Conservation (phyloP, 2,113 vertebrate species). For the Lampris incognitus region DNA sequence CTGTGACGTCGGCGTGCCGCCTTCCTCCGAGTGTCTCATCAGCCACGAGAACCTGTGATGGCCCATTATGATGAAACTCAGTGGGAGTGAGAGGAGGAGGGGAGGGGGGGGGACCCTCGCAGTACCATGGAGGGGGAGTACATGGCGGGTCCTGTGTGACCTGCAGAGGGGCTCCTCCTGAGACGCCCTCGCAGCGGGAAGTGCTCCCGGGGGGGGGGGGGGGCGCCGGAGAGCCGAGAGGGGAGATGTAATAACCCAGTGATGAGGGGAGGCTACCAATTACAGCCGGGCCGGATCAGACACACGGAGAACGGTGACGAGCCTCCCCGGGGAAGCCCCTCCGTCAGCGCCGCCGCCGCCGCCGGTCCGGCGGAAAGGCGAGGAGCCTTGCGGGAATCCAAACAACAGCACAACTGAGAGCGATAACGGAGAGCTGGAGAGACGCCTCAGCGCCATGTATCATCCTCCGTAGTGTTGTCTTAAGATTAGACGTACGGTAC, state of each 20-base stretch:
- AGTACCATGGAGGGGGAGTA: slow-evolving; percentile 42
- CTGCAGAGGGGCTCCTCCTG: slow-evolving; percentile 44
- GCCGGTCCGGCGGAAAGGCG: slow-evolving; percentile 58
- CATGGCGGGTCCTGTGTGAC: slow-evolving; percentile 46
- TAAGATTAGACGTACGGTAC: slow-evolving; percentile 58
- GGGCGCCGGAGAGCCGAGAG: slow-evolving; percentile 56
- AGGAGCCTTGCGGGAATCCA: slow-evolving; percentile 61
- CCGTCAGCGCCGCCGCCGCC: slow-evolving; percentile 34
- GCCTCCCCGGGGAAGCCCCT: slow-evolving; percentile 56
- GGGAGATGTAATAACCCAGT: slow-evolving; percentile 71
- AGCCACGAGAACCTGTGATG: slow-evolving; percentile 48
- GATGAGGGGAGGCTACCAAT: slow-evolving; percentile 68
- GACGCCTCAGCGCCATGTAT: slow-evolving; percentile 37
- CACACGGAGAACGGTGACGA: slow-evolving; percentile 53
- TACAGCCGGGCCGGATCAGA: slow-evolving; percentile 68
- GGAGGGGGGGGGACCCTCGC: slow-evolving; percentile 22
- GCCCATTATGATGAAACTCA: slow-evolving; percentile 49
- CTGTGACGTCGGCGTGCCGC: slow-evolving; percentile 36
- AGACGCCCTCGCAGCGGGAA: slow-evolving; percentile 60
- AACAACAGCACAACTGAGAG: slow-evolving; percentile 61
- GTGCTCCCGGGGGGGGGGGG: slow-evolving; percentile 63
- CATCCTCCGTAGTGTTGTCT: slow-evolving; percentile 44
- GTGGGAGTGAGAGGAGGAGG: slow-evolving; percentile 12
- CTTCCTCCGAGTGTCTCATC: slow-evolving; percentile 62
- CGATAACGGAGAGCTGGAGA: slow-evolving; percentile 50